Evolutionary conservation across 1,140 invertebrate genomes (phyloP).

Genomic region (Agrypnia vestita): DNA sequence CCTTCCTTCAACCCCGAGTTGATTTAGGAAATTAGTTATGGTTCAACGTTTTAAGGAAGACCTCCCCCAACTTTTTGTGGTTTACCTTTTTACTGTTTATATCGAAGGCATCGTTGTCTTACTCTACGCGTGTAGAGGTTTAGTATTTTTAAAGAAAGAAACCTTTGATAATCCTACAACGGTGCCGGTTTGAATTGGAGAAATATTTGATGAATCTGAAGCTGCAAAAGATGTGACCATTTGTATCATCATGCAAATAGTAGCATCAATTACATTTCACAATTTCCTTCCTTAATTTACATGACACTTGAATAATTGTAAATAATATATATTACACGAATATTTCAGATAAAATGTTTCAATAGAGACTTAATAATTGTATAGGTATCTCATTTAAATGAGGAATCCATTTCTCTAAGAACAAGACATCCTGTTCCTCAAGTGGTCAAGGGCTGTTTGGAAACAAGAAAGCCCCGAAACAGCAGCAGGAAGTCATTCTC

Average conservation of each 20-base stretch:
- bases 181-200: too few species aligned
- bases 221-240: too few species aligned
- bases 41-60: neutral
- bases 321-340: neutral
- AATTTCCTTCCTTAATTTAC: neutral
- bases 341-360: neutral
- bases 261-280: too few species aligned
- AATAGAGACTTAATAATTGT: slow-evolving; percentile 7
- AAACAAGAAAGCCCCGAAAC: neutral
- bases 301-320: neutral
- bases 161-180: too few species aligned
- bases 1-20: neutral
- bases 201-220: too few species aligned
- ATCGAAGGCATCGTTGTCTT: too few species aligned
- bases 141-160: too few species aligned
- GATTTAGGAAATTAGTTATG: too few species aligned
- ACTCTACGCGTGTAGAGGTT: too few species aligned
- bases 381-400: slow-evolving; percentile 2
- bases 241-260: too few species aligned
- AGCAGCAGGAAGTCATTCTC: slow-evolving; percentile 23
- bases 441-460: slow-evolving; percentile 26
- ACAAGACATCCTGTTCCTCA: slow-evolving; percentile 4
- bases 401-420: slow-evolving; percentile 12
- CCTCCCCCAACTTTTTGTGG: neutral
- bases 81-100: neutral